These are phyloP conservation scores for Sarcophaga subvicina DNA, from an alignment of 2,888 invertebrate genomes.

Conservation along the genomic window DNA sequence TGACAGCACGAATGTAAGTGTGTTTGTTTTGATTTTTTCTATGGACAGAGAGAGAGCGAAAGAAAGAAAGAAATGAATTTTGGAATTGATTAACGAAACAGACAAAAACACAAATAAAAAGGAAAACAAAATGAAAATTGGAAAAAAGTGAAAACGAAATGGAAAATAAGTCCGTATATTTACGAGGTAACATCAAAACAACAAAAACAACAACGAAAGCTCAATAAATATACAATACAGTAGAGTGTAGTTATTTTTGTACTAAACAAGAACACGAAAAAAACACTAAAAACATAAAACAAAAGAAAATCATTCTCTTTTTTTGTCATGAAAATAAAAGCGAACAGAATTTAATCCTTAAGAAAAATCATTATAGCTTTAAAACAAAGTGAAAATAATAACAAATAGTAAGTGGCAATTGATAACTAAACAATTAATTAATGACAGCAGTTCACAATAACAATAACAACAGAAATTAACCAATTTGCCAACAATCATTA, in stretches of 20 bases:
- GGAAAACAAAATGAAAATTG: constrained; percentile 48
- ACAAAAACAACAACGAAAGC: constrained; percentile 57
- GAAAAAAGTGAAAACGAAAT: constrained; percentile 41
- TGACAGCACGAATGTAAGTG: constrained; percentile 22
- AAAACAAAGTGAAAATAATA: constrained; percentile 21
- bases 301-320: constrained; percentile 30
- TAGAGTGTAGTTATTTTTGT: constrained; percentile 68
- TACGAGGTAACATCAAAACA: constrained; percentile 54
- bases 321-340: constrained; percentile 30
- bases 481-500: constrained; percentile 32
- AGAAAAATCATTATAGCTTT: background rate
- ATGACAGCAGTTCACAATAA: background rate
- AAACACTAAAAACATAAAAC: constrained; percentile 32
- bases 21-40: constrained; percentile 3
- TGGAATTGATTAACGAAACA: constrained; percentile 58
- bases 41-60: constrained; percentile 12
- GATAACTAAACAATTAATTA: constrained; percentile 5
- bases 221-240: constrained; percentile 52
- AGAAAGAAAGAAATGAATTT: constrained; percentile 33
- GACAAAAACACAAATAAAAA: background rate
- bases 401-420: background rate
- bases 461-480: constrained; percentile 13
- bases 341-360: constrained; percentile 5
- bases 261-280: constrained; percentile 46
- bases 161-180: constrained; percentile 45